These are phyloP conservation scores for Mnemiopsis leidyi DNA, from an alignment of 37 sponge, comb jelly and placozoan genomes.

Conservation along the genomic window DNA sequence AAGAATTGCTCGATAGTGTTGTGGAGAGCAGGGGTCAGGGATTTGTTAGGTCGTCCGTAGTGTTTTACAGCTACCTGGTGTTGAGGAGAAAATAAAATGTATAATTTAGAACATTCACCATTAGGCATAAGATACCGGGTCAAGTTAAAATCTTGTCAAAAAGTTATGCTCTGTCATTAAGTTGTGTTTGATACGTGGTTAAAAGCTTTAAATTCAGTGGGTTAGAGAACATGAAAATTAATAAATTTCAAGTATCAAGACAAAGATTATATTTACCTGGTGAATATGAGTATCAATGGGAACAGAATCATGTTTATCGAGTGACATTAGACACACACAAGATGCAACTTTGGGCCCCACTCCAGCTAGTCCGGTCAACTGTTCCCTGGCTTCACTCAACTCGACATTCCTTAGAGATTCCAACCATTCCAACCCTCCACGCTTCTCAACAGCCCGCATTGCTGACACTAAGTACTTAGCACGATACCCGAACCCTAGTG, in stretches of 20 bases:
- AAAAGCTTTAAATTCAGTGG: no score
- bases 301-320: slow-evolving; percentile 82
- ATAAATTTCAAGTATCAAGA: no score
- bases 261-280: no score
- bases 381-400: slow-evolving; percentile 69
- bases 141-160: no score
- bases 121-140: no score
- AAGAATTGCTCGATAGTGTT: slow-evolving; percentile 1
- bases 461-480: slow-evolving; percentile 77
- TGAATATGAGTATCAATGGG: slow-evolving; percentile 92
- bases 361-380: slow-evolving; percentile 76
- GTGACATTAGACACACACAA: slow-evolving; percentile 91
- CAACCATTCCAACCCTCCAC: slow-evolving; percentile 64
- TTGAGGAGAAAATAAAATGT: no score
- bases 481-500: slow-evolving; percentile 92
- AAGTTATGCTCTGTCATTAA: no score
- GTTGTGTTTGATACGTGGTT: no score
- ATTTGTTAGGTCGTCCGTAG: background rate
- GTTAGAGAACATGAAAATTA: no score
- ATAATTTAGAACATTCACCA: no score
- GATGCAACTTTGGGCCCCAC: slow-evolving; percentile 91
- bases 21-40: slow-evolving; percentile 19
- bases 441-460: background rate
- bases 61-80: slow-evolving; percentile 33
- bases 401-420: slow-evolving; percentile 4